A percentile compares a stretch with the other conserved stretches of the same genome.
phyloP scores from a whole-genome alignment of 2,797 vertebrate species.

The Poeciliopsis presidionis region DNA sequence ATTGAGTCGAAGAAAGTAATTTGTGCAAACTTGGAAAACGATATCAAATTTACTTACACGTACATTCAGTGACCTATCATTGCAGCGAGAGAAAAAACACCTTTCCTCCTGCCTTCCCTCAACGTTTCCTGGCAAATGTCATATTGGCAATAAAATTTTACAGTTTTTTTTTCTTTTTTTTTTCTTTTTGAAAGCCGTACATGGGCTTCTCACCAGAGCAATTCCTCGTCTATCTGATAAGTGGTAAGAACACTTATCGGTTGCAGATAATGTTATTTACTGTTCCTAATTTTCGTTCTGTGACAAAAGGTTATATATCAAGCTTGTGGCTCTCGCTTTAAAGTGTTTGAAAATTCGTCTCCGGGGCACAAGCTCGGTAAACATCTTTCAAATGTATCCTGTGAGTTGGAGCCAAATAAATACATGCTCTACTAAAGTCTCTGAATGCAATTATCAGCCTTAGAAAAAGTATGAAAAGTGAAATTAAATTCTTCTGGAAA shows the following conservation, averaged over 20 bases:
- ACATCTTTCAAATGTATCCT: neutral
- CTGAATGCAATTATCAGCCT: neutral
- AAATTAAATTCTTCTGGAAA: neutral
- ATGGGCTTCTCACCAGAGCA: neutral
- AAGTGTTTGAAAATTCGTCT: neutral
- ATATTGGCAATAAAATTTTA: neutral
- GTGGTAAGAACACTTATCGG: neutral
- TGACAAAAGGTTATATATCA: neutral
- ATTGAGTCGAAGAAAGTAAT: slow-evolving; percentile 19
- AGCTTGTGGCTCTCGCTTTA: neutral
- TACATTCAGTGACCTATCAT: neutral
- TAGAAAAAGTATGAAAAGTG: neutral
- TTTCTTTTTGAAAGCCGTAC: neutral
- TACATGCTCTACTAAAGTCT: neutral
- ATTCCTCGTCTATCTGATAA: neutral
- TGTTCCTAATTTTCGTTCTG: neutral
- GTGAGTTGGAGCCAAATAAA: neutral
- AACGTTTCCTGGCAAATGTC: neutral
- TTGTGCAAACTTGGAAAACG: neutral
- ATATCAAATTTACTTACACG: neutral
- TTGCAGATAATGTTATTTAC: slow-evolving; percentile 2
- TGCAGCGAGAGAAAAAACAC: neutral
- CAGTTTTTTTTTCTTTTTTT: neutral
- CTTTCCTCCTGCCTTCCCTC: neutral
- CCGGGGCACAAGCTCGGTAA: neutral